phyloP scores from a whole-genome alignment of 1,140 invertebrate species.

The Hesperophylax magnus region DNA sequence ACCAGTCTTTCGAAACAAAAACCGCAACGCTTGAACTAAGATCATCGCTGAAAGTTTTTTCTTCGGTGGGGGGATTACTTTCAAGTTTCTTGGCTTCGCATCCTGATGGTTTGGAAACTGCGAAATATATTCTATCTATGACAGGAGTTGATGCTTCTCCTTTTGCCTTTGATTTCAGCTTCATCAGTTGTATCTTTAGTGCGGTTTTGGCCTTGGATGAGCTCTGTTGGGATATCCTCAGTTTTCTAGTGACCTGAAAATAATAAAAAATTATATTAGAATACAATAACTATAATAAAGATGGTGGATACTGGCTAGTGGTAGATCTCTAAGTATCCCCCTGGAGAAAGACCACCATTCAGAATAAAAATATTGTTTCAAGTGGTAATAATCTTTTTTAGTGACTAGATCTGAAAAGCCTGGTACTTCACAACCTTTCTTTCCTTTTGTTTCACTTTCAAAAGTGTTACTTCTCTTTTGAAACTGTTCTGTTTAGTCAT shows the following conservation, averaged over 20 bases:
- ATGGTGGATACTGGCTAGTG: too few relatives aligned
- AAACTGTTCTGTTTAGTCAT: too few relatives aligned
- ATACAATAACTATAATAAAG: too few relatives aligned
- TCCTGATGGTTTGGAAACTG: conserved; percentile 35
- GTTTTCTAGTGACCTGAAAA: conserved; percentile 47
- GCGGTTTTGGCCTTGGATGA: conserved; percentile 52
- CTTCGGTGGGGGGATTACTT: not conserved
- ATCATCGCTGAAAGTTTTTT: not conserved
- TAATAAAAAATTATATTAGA: not conserved
- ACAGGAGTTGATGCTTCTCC: conserved; percentile 44
- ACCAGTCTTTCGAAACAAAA: conserved; percentile 51
- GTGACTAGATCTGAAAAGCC: too few relatives aligned
- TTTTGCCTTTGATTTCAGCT: conserved; percentile 54
- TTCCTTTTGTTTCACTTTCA: too few relatives aligned
- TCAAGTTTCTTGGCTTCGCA: conserved; percentile 19
- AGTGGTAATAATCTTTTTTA: too few relatives aligned
- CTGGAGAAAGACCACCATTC: too few relatives aligned
- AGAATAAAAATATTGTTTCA: too few relatives aligned
- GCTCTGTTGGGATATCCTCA: conserved; percentile 48
- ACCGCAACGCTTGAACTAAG: conserved; percentile 29
- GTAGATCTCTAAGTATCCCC: too few relatives aligned
- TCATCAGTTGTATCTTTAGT: conserved; percentile 54
- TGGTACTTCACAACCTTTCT: too few relatives aligned
- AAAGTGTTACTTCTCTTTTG: too few relatives aligned
- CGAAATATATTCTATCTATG: conserved; percentile 51